Evolutionary conservation across 1,140 invertebrate species (phyloP).

Genomic region (Pseudomyrmex sp.): DNA sequence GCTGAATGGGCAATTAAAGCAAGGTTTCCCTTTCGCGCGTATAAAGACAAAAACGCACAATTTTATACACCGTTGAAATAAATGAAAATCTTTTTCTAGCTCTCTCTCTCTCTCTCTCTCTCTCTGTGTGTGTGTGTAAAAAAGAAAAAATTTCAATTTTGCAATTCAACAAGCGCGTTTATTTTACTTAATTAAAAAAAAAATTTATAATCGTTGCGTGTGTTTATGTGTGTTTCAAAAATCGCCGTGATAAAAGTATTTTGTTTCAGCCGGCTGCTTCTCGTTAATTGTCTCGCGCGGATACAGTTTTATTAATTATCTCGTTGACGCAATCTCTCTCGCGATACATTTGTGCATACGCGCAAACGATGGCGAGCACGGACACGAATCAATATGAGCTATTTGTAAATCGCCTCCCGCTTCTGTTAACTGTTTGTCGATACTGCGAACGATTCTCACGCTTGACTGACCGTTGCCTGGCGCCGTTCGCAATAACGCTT

Average conservation of each 20-base stretch:
- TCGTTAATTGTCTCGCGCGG: constrained; percentile 38
- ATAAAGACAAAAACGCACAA: background rate
- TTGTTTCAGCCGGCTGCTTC: constrained; percentile 10
- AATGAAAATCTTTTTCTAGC: background rate
- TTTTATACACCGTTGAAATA: background rate
- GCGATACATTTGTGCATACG: background rate
- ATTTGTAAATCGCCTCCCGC: constrained; percentile 76
- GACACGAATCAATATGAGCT: constrained; percentile 74
- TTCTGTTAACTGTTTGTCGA: constrained; percentile 73
- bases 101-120: too few relatives aligned
- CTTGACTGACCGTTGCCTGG: constrained; percentile 49
- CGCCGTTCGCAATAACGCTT: constrained; percentile 56
- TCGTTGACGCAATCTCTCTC: constrained; percentile 22
- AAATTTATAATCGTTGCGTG: background rate
- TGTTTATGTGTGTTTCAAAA: constrained; percentile 15
- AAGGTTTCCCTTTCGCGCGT: background rate
- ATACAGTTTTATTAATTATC: constrained; percentile 54
- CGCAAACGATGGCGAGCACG: background rate
- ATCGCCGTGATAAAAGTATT: constrained; percentile 24
- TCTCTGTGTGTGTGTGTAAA: too few relatives aligned
- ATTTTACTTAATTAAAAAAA: background rate
- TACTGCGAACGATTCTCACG: constrained; percentile 57
- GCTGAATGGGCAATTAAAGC: constrained; percentile 34
- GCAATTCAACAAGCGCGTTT: too few relatives aligned
- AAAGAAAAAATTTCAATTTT: too few relatives aligned